Base-by-base conservation (phyloP, 2,888 invertebrate species). In the Enchytraeus crypticus region DNA sequence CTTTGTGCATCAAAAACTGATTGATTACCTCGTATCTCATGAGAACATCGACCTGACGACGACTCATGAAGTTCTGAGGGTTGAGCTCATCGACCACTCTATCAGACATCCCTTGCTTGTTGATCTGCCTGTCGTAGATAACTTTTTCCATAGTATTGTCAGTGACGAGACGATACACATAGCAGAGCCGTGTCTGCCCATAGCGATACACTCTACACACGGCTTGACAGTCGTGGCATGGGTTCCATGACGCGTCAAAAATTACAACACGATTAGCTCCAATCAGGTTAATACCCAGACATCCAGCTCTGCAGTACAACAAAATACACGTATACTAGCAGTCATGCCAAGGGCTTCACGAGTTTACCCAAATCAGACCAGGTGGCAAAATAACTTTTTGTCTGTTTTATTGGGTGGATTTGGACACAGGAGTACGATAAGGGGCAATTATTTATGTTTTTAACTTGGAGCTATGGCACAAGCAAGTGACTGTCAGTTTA, bases 241-340 rank as follows among this genome's bases (percentile, higher is more conserved):
- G 97, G 82, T 98, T 98, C 96, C 97, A 98, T 45, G 92, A 93
- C 18, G 97, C 96, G 79, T 98, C 98, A 74, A 97, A 88, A 54
- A 98, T 93, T 2, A 97, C 97, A 4, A 97, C 97, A 34, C 98
- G 84, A 80, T 96, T 97, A 0, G 98, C 98, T 21, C 96, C 95
- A 26, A 95, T 90, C 65, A 98, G 84, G 82, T 98, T 98, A 67
- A 98, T 96, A 8, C 98, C 98, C 34, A 96, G 82, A 18, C 93
- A 95, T 1, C 96, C 96, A 43, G 96, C 96, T 70, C 92, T 85
- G 70, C 14, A 67, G 64, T n/a, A n/a, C n/a, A n/a, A n/a, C n/a
- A n/a, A n/a, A n/a, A n/a, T n/a, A n/a, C n/a, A n/a, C n/a, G n/a
- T n/a, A n/a, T n/a, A n/a, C n/a, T n/a, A n/a, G n/a, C n/a, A n/a